These are phyloP conservation scores for Himalopsyche phryganea DNA, from an alignment of 1,140 invertebrate species.

Conservation along the genomic window DNA sequence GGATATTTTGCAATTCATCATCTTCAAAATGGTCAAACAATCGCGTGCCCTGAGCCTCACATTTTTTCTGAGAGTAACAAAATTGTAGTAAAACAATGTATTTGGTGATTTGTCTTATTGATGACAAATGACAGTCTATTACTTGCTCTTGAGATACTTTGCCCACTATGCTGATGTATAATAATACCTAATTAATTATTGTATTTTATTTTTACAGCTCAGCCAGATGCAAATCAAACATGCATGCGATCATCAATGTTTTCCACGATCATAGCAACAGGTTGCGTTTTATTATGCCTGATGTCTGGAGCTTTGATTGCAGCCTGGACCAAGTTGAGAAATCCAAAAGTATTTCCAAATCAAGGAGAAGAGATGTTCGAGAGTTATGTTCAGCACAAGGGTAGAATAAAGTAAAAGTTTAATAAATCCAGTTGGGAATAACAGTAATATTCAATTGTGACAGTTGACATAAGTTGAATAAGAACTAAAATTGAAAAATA, in stretches of 20 bases:
- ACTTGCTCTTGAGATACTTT: too few relatives aligned
- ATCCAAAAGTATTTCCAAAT: slow-evolving; percentile 49
- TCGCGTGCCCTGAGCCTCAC: too few relatives aligned
- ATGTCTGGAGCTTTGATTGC: slow-evolving; percentile 65
- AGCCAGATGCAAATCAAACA: slow-evolving; percentile 57
- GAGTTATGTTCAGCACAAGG: slow-evolving; percentile 70
- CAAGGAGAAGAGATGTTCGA: slow-evolving; percentile 52
- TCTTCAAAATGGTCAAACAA: too few relatives aligned
- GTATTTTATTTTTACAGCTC: slow-evolving; percentile 43
- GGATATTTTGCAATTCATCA: too few relatives aligned
- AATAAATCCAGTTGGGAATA: not conserved
- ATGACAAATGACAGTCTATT: too few relatives aligned
- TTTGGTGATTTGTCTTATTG: too few relatives aligned
- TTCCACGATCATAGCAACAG: slow-evolving; percentile 67
- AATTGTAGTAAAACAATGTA: too few relatives aligned
- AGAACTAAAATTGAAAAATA: not conserved
- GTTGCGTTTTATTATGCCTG: slow-evolving; percentile 65
- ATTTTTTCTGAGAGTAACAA: too few relatives aligned
- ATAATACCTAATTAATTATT: too few relatives aligned
- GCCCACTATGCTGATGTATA: too few relatives aligned
- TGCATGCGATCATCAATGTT: slow-evolving; percentile 74
- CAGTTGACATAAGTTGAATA: slow-evolving; percentile 1
- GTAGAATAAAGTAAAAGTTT: slow-evolving; percentile 60
- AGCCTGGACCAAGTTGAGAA: slow-evolving; percentile 66
- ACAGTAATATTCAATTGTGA: not conserved